These are phyloP conservation scores for Cantharis nigra DNA, from an alignment of 2,888 invertebrate species.

Conservation along the genomic window DNA sequence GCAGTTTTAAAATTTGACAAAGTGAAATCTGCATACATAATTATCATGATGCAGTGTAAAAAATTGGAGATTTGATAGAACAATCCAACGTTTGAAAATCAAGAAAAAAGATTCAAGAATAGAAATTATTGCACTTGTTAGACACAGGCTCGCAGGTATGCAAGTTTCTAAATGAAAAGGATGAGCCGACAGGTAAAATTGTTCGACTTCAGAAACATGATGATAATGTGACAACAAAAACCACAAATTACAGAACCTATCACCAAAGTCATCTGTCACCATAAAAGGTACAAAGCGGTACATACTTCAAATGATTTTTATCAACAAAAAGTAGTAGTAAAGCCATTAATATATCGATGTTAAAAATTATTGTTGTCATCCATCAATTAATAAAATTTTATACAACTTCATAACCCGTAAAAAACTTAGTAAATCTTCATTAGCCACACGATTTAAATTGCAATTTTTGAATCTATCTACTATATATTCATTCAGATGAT, in stretches of 20 bases:
- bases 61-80: too few species aligned
- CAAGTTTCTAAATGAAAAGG: neutral
- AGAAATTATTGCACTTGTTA: neutral
- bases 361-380: neutral
- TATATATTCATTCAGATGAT: neutral
- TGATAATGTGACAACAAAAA: conserved; percentile 40
- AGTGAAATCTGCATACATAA: too few species aligned
- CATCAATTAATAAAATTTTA: neutral
- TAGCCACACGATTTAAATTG: neutral
- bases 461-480: neutral
- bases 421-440: neutral
- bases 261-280: conserved; percentile 38
- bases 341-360: neutral
- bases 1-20: neutral
- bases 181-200: conserved; percentile 31
- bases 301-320: neutral
- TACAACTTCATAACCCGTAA: neutral
- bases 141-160: conserved; percentile 7
- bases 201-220: conserved; percentile 22
- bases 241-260: conserved; percentile 34
- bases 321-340: neutral
- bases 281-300: conserved; percentile 25
- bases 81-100: too few species aligned
- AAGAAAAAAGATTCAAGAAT: neutral
- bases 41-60: too few species aligned